These are phyloP conservation scores for Aporophyla nigra DNA, from an alignment of 2,888 invertebrate genomes.

Conservation along the genomic window DNA sequence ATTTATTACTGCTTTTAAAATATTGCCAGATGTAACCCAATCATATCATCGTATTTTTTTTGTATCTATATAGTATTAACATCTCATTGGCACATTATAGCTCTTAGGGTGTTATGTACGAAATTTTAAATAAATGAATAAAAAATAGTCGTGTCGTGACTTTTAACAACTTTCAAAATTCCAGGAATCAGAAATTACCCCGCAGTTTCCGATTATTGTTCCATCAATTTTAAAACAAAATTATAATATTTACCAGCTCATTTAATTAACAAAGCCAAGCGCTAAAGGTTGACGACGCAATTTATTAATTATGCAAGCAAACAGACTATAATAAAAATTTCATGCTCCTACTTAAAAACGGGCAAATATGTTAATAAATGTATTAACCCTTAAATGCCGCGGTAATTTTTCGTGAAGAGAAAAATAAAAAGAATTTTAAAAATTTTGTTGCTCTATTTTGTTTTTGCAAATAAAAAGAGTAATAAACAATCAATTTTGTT, in stretches of 20 bases:
- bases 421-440: constrained; percentile 32
- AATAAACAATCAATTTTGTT: constrained; percentile 66
- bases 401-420: constrained; percentile 9
- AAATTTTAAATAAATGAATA: no score
- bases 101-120: no score
- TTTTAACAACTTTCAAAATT: neutral
- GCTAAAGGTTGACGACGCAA: constrained; percentile 20
- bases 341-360: constrained; percentile 29
- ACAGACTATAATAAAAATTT: constrained; percentile 41
- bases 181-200: constrained; percentile 1
- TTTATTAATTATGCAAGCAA: constrained; percentile 54
- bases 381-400: constrained; percentile 50
- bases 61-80: no score
- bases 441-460: constrained; percentile 30
- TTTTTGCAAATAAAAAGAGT: constrained; percentile 51
- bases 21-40: neutral
- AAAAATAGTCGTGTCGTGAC: no score
- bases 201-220: neutral
- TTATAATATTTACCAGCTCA: constrained; percentile 23
- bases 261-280: constrained; percentile 31
- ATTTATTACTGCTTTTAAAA: neutral
- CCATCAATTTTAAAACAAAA: constrained; percentile 18
- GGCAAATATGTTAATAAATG: constrained; percentile 48
- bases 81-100: no score
- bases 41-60: no score